phyloP scores from a whole-genome alignment of 2,888 invertebrate species.

The Polyommatus iphigenia region DNA sequence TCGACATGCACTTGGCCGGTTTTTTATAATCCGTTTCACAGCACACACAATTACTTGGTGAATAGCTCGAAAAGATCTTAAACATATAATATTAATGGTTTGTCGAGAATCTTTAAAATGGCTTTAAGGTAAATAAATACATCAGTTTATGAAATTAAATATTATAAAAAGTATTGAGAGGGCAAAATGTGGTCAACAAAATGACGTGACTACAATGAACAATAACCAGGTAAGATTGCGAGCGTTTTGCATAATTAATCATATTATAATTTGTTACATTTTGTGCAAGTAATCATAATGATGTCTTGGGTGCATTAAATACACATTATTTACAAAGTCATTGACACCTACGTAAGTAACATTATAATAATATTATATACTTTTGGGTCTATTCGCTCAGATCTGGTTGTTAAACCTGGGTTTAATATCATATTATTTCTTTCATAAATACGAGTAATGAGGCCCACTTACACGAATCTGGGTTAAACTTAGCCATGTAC shows the following conservation, averaged over 20 bases:
- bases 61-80: neutral
- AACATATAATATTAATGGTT: neutral
- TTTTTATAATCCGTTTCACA: neutral
- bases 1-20: too few species aligned
- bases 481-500: too few species aligned
- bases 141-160: too few species aligned
- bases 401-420: too few species aligned
- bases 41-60: neutral
- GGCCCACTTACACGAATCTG: too few species aligned
- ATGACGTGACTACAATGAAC: slow-evolving; percentile 10
- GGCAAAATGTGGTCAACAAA: neutral
- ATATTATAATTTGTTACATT: neutral
- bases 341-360: neutral
- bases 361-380: too few species aligned
- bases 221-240: neutral
- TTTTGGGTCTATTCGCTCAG: too few species aligned
- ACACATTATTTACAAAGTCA: neutral
- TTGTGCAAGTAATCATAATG: neutral
- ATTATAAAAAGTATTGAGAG: neutral
- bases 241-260: neutral
- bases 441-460: too few species aligned
- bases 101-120: neutral
- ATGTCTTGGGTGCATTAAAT: neutral
- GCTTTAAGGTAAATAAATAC: neutral
- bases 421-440: too few species aligned